Evolutionary conservation across 2,113 vertebrate genomes (phyloP), one percentile per base, ranked within the genome.

Genomic region (Rhinolophus ferrumequinum): DNA sequence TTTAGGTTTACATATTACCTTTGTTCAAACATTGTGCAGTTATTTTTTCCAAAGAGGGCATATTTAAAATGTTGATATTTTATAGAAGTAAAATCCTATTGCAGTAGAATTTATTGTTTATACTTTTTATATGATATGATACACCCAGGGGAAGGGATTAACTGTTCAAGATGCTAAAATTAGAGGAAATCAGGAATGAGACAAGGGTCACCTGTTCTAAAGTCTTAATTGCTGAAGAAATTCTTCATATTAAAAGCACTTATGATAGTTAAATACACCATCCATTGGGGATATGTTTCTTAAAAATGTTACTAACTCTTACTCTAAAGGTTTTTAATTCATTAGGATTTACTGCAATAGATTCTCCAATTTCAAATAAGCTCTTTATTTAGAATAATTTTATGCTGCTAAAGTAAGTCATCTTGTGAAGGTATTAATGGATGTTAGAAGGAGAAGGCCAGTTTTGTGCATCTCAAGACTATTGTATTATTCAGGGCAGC

Each of bases 191-290:
- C 4, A 64, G 2, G 16, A 93, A 58, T 15, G 9, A 28, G 22
- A 88, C n/a, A 93, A 50, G n/a, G 85, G 76, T 96, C 89, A 92
- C 76, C 85, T 95, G 33, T 85, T 96, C 92, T 88, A 75, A 97
- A 96, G 79, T 56, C 91, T 95, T 96, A 94, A 97, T 95, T 97
- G 88, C 84, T 94, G 93, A 69, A 93, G 64, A 96, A 96, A 93
- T 70, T 97, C 70, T 93, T 97, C 64, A 95, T 96, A 70, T 88
- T 76, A 76, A 60, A 94, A 96, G 33, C 52, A 94, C 93, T 95
- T 96, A 56, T 92, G 76, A 88, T 35, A 85, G 83, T 88, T 95
- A 93, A 21, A 93, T 82, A 83, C 97, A 69, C 58, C 3, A 47
- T 97, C 66, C 87, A 62, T 85, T 83, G 87, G 77, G 88, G 58